These are phyloP conservation scores for Epizoanthus illoricatus DNA, from an alignment of 92 coral and sea anemone species.

Conservation along the genomic window DNA sequence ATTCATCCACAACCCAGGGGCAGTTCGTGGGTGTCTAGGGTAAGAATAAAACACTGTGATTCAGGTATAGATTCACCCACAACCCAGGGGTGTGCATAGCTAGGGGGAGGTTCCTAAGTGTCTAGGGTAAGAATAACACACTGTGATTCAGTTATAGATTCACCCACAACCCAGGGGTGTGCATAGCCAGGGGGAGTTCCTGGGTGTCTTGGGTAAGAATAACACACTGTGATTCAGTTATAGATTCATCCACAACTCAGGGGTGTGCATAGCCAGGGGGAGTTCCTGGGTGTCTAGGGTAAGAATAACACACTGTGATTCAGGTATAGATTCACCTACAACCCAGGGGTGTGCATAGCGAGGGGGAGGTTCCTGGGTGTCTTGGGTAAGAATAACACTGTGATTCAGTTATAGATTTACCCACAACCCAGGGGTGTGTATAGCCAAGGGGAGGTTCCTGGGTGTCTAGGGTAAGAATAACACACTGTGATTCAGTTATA, in stretches of 20 bases:
- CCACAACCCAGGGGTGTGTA: not conserved
- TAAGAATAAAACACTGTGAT: not conserved
- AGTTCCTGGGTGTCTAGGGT: slow-evolving; percentile 56
- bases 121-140: slow-evolving; percentile 57
- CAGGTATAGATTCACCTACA: not conserved
- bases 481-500: no score
- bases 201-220: slow-evolving; percentile 55
- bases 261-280: not conserved
- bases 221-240: not conserved
- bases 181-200: not conserved
- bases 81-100: not conserved
- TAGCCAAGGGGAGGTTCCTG: not conserved
- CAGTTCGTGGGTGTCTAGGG: slow-evolving; percentile 47
- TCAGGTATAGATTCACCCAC: not conserved
- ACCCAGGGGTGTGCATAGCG: no score
- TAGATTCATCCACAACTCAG: not conserved
- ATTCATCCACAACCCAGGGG: not conserved
- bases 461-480: slow-evolving; percentile 55
- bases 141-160: not conserved
- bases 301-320: not conserved
- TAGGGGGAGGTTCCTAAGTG: not conserved
- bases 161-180: not conserved
- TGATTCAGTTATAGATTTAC: not conserved
- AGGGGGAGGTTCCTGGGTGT: no score
- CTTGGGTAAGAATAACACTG: slow-evolving; percentile 55